Percentiles rank a stretch among this genome's conserved stretches.
phyloP scores from a whole-genome alignment of 2,888 invertebrate genomes.

The Phengaris arion region DNA sequence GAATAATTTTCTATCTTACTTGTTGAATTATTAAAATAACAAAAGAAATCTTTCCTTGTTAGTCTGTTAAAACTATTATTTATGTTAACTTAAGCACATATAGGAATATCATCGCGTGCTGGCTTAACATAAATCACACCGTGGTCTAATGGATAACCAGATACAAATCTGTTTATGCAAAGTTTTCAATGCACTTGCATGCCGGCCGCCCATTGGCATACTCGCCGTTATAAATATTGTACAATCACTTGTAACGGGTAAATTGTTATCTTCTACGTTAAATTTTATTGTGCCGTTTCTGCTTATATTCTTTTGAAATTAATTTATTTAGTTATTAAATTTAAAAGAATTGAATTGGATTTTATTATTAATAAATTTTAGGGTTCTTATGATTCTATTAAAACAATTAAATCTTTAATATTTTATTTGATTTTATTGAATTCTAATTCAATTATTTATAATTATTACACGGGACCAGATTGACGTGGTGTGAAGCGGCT shows the following conservation, averaged over 20 bases:
- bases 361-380: too few relatives aligned
- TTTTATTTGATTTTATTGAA: not conserved
- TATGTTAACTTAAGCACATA: conserved; percentile 32
- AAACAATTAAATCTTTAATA: not conserved
- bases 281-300: conserved; percentile 1
- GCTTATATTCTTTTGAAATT: not conserved
- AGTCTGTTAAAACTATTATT: conserved; percentile 1
- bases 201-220: conserved; percentile 52
- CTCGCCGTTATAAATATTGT: conserved; percentile 41
- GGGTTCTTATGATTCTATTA: too few relatives aligned
- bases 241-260: conserved; percentile 35
- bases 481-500: too few relatives aligned
- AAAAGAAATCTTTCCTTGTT: not conserved
- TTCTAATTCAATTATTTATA: too few relatives aligned
- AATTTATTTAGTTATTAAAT: not conserved
- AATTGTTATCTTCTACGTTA: conserved; percentile 30
- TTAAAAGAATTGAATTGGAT: not conserved
- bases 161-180: conserved; percentile 74
- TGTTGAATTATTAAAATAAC: not conserved
- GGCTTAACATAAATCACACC: conserved; percentile 59
- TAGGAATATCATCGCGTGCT: conserved; percentile 52
- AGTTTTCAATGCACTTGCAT: conserved; percentile 75
- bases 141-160: conserved; percentile 64
- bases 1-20: not conserved
- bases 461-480: too few relatives aligned